Evolutionary conservation across 2,888 invertebrate species (phyloP), one percentile per base, ranked within the genome.

Genomic region (Ctena decussata): DNA sequence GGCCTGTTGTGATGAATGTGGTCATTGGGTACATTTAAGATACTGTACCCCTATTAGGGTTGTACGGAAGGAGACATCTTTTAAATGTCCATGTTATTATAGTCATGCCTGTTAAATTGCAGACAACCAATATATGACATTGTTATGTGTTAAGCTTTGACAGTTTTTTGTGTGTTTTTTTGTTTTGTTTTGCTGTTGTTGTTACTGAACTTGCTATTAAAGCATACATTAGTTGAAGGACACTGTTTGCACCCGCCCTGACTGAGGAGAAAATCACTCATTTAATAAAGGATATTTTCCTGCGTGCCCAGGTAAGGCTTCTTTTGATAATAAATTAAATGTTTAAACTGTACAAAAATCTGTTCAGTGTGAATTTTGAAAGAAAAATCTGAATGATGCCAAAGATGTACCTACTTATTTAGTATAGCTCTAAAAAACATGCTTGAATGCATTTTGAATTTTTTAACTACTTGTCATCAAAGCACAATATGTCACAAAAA

Each of bases 11-110:
- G 60, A 60, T 30, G 8, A 5, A 60, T 60, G 60, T 60, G 60
- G 30, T 60, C 60, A 60, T 30, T 60, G 60, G 60, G 60, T 60
- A 27, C 60, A 60, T 60, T 60, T 60, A 60, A 60, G 30, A 30
- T 60, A 60, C 30, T 60, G 30, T 27, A 60, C 27, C 27, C 60
- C 60, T 30, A 30, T 60, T 18, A 30, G 60, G 8, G 60, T 27
- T 30, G 60, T 60, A 30, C 27, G 60, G 30, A 60, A 60, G 30
- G 60, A 60, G 27, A 60, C 60, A 27, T 8, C 60, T 30, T 60
- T 60, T 30, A 60, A 3, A 18, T 60, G 60, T 30, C 60, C 24
- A 27, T 60, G 60, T 60, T 60, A 30, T 60, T 27, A 60, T 27
- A 60, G 30, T 5, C 30, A 60, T 41, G 41, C 15, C 41, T 15